Conservation (phyloP, 2,888 invertebrate species). For the Campoletis raptor region DNA sequence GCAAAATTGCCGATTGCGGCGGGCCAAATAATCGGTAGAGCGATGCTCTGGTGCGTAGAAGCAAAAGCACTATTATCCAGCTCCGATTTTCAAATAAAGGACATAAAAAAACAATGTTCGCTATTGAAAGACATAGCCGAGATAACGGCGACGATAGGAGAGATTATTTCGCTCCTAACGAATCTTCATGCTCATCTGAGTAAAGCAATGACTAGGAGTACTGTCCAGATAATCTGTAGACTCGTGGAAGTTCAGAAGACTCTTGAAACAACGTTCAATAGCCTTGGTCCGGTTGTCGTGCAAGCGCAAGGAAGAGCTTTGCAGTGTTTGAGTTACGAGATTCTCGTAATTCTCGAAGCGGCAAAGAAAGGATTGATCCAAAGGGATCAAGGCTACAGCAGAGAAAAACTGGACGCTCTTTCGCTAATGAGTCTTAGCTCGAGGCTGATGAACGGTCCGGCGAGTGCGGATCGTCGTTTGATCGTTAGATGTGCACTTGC, state of each 20-base stretch:
- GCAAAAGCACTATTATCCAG: constrained; percentile 86
- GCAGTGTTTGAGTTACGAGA: constrained; percentile 92
- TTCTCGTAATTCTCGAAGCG: constrained; percentile 88
- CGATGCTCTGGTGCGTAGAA: constrained; percentile 82
- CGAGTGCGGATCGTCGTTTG: constrained; percentile 88
- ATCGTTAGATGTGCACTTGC: constrained; percentile 89
- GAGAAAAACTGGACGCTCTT: constrained; percentile 80
- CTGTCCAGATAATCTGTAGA: constrained; percentile 91
- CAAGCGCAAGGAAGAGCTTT: constrained; percentile 91
- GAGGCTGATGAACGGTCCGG: constrained; percentile 84
- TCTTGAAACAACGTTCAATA: constrained; percentile 89
- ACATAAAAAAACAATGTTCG: constrained; percentile 82
- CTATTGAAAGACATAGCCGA: constrained; percentile 86
- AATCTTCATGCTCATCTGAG: constrained; percentile 90
- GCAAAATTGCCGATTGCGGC: constrained; percentile 76
- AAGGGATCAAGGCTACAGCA: constrained; percentile 80
- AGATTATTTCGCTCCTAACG: constrained; percentile 87
- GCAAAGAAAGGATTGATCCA: constrained; percentile 86
- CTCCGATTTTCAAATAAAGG: constrained; percentile 74
- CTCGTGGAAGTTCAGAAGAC: constrained; percentile 93
- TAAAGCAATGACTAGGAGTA: constrained; percentile 91
- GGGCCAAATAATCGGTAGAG: constrained; percentile 86
- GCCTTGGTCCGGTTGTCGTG: constrained; percentile 89
- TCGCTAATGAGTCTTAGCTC: constrained; percentile 79
- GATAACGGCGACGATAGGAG: constrained; percentile 85